phyloP scores from a whole-genome alignment of 2,113 vertebrate genomes.

The Tragelaphus scriptus region DNA sequence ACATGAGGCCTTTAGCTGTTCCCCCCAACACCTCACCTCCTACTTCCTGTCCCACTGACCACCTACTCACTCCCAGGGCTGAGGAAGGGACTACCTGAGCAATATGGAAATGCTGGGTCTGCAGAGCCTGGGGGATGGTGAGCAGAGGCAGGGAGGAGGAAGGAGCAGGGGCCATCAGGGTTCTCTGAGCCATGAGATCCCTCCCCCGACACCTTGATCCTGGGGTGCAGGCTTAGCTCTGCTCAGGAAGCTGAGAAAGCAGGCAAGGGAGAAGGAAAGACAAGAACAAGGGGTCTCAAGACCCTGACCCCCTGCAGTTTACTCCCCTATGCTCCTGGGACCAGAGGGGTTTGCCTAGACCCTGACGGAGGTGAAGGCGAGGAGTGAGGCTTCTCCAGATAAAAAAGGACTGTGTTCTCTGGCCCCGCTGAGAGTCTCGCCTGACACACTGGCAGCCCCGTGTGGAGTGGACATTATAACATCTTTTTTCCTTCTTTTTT shows the following conservation, averaged over 20 bases:
- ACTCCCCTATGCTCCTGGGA: not conserved
- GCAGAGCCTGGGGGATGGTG: not conserved
- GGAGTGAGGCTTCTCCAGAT: not conserved
- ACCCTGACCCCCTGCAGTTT: not conserved
- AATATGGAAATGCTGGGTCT: not conserved
- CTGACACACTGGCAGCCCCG: not conserved
- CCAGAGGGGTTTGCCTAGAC: not conserved
- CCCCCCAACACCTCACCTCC: not conserved
- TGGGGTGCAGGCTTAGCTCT: not conserved
- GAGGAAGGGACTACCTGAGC: not conserved
- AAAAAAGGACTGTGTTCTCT: not conserved
- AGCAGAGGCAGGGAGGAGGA: not conserved
- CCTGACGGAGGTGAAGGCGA: not conserved
- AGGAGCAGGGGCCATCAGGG: not conserved
- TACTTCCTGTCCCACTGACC: not conserved
- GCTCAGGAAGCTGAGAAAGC: not conserved
- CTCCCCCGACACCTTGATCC: not conserved
- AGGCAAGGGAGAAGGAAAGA: not conserved
- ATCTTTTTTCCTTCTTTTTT: not conserved
- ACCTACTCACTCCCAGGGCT: too few species aligned
- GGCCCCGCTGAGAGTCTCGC: not conserved
- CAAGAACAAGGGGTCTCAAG: not conserved
- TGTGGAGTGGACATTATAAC: not conserved
- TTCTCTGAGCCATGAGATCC: too few species aligned
- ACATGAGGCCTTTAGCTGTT: not conserved